A percentile compares a stretch with the other conserved stretches of the same genome.
Conservation (phyloP, 2,888 invertebrate species). For the Cynaeus angustus region DNA sequence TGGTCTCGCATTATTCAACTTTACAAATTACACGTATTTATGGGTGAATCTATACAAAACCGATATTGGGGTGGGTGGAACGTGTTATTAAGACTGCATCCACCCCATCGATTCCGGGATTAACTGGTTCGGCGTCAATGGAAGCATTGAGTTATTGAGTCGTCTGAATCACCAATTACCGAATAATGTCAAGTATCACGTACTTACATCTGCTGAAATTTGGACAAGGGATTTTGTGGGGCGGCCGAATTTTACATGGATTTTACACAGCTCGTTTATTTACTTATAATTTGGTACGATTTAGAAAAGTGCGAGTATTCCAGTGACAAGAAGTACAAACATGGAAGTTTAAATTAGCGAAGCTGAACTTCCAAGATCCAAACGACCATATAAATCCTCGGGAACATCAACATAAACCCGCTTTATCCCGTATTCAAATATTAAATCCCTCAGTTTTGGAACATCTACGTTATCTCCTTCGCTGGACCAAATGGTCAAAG, state of each 20-base stretch:
- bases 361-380: conserved; percentile 69
- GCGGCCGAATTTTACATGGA: too few species aligned
- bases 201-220: conserved; percentile 17
- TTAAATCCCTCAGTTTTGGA: conserved; percentile 77
- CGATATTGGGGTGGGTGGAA: conserved; percentile 37
- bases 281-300: neutral
- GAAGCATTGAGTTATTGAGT: neutral
- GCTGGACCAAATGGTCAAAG: conserved; percentile 88
- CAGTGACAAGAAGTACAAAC: conserved; percentile 51
- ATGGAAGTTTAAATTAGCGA: conserved; percentile 45
- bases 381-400: conserved; percentile 73
- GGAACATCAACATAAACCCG: conserved; percentile 88
- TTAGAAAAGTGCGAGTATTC: neutral
- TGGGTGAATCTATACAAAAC: conserved; percentile 27
- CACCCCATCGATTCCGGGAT: conserved; percentile 41
- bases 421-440: conserved; percentile 79
- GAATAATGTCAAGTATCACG: conserved; percentile 30
- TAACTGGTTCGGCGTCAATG: conserved; percentile 26
- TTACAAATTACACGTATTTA: conserved; percentile 45
- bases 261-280: neutral
- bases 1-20: conserved; percentile 33
- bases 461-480: conserved; percentile 80
- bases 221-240: conserved; percentile 1
- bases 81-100: conserved; percentile 32
- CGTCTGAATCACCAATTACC: conserved; percentile 44